Percentiles rank a stretch among this genome's conserved stretches.
Evolutionary conservation across 2,113 vertebrate species (phyloP).

Genomic region (Pterocles orientalis): DNA sequence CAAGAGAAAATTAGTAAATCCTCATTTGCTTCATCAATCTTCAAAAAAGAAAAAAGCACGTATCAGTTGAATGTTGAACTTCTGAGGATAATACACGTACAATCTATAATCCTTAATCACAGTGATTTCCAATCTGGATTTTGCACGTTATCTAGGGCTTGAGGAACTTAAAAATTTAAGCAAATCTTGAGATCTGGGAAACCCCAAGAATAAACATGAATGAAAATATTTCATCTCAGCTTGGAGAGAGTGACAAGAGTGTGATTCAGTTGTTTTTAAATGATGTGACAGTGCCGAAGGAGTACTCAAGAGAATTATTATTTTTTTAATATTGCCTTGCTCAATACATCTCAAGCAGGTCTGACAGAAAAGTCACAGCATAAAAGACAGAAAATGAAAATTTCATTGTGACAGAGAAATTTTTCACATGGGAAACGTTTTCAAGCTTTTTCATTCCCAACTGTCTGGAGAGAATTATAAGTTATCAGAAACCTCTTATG

Average conservation of each 20-base stretch:
- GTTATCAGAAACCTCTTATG: slow-evolving; percentile 34
- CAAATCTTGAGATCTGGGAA: neutral
- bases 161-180: neutral
- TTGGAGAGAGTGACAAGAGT: neutral
- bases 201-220: neutral
- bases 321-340: slow-evolving; percentile 20
- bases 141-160: neutral
- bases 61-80: neutral
- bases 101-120: neutral
- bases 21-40: neutral
- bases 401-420: slow-evolving; percentile 29
- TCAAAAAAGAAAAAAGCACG: neutral
- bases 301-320: neutral
- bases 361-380: slow-evolving; percentile 22
- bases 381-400: slow-evolving; percentile 38
- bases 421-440: slow-evolving; percentile 40
- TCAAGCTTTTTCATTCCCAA: slow-evolving; percentile 28
- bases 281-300: neutral
- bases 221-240: neutral
- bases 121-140: neutral
- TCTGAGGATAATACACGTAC: neutral
- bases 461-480: slow-evolving; percentile 9
- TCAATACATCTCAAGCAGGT: neutral
- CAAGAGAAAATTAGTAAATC: neutral
- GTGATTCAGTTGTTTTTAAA: neutral